A percentile compares a stretch with the other conserved stretches of the same genome.
Conservation (phyloP, 1,140 invertebrate species). For the Drosophila busckii region DNA sequence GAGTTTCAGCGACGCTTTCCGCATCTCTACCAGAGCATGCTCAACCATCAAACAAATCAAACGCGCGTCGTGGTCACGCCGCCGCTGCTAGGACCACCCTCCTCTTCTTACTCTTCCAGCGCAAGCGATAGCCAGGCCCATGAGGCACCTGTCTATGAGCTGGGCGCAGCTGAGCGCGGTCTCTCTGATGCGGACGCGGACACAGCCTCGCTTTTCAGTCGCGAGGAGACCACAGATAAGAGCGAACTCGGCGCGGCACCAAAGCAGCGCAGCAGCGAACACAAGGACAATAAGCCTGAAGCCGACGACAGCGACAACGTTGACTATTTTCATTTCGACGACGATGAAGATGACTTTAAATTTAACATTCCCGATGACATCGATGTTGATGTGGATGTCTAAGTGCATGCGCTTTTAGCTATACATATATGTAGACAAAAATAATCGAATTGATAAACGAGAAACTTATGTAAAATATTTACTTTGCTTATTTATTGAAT, state of each 20-base stretch:
- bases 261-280: neutral
- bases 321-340: conserved; percentile 55
- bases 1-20: conserved; percentile 65
- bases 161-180: conserved; percentile 65
- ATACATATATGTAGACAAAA: too few species aligned
- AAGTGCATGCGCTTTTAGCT: conserved; percentile 3
- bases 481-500: too few species aligned
- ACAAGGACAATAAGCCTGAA: neutral
- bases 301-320: conserved; percentile 25
- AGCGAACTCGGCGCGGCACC: neutral
- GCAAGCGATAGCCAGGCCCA: neutral
- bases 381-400: conserved; percentile 36
- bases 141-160: conserved; percentile 35
- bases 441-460: too few species aligned
- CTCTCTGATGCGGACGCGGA: conserved; percentile 36
- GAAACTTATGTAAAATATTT: too few species aligned
- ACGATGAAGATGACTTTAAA: conserved; percentile 17
- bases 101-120: neutral
- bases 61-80: conserved; percentile 59
- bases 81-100: conserved; percentile 37
- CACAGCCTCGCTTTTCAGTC: neutral
- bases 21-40: conserved; percentile 59
- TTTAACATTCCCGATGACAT: conserved; percentile 25
- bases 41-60: conserved; percentile 46
- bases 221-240: neutral